phyloP scores from a whole-genome alignment of 2,797 vertebrate species.

The Catamblyrhynchus diadema region DNA sequence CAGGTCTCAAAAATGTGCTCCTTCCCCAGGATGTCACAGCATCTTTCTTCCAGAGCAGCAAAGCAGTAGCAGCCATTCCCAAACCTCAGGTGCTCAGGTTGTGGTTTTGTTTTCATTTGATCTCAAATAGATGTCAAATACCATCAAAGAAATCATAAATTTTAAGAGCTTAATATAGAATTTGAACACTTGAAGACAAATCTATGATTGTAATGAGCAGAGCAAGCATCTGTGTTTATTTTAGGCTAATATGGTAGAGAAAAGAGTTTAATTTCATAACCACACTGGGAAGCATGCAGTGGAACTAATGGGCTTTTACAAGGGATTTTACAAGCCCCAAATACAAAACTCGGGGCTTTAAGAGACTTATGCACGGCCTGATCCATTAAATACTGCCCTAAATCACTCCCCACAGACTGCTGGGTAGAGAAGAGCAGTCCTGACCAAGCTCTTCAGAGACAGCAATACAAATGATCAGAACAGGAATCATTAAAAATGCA shows the following conservation, averaged over 20 bases:
- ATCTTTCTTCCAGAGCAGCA: neutral
- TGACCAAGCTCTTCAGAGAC: neutral
- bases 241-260: constrained; percentile 29
- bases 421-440: neutral
- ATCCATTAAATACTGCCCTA: constrained; percentile 31
- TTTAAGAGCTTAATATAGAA: neutral
- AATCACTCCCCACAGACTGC: constrained; percentile 3
- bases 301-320: constrained; percentile 54
- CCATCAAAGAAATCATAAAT: neutral
- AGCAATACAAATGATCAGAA: neutral
- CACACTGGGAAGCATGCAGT: constrained; percentile 26
- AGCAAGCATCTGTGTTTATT: constrained; percentile 38
- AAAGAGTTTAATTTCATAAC: constrained; percentile 61
- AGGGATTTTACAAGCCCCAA: constrained; percentile 52
- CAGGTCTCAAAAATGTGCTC: neutral
- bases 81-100: neutral
- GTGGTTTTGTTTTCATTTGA: neutral
- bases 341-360: constrained; percentile 55
- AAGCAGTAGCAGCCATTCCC: neutral
- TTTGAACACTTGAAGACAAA: neutral
- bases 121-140: neutral
- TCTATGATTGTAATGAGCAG: neutral
- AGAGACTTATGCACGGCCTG: neutral
- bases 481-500: neutral
- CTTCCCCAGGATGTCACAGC: neutral